A percentile compares a stretch with the other conserved stretches of the same genome.
Conservation (phyloP, 2,888 invertebrate species). For the Harpagoxenus sublaevis region DNA sequence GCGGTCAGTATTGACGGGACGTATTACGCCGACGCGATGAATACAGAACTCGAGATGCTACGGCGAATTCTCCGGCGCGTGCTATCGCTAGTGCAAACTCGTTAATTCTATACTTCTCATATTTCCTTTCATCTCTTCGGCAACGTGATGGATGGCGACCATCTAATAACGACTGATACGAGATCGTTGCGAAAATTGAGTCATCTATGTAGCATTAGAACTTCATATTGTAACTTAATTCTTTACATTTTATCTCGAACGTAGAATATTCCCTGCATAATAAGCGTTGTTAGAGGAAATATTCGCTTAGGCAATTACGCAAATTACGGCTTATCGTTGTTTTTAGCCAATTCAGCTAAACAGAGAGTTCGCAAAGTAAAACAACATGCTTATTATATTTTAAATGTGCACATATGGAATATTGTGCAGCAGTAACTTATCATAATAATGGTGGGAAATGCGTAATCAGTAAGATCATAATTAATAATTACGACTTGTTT, state of each 20-base stretch:
- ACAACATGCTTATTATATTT: not conserved
- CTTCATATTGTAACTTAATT: not conserved
- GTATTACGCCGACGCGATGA: not conserved
- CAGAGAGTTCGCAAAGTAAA: not conserved
- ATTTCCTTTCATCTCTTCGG: not conserved
- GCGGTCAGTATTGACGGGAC: conserved; percentile 44
- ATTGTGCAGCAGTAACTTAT: not conserved
- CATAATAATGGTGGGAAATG: not conserved
- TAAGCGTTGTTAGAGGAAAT: not conserved
- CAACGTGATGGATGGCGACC: not conserved
- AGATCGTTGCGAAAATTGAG: not conserved
- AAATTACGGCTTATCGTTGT: not conserved
- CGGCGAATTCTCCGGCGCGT: not conserved
- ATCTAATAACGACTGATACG: not conserved
- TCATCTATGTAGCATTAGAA: not conserved
- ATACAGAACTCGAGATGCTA: not conserved
- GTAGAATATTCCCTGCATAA: not conserved
- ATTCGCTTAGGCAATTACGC: not conserved
- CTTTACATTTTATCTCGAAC: not conserved
- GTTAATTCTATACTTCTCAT: not conserved
- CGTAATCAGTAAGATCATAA: not conserved
- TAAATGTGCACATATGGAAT: not conserved
- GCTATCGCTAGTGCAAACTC: not conserved
- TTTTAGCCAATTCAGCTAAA: not conserved
- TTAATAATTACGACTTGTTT: conserved; percentile 11